phyloP scores from a whole-genome alignment of 2,888 invertebrate species.

The Cephalotes varians region DNA sequence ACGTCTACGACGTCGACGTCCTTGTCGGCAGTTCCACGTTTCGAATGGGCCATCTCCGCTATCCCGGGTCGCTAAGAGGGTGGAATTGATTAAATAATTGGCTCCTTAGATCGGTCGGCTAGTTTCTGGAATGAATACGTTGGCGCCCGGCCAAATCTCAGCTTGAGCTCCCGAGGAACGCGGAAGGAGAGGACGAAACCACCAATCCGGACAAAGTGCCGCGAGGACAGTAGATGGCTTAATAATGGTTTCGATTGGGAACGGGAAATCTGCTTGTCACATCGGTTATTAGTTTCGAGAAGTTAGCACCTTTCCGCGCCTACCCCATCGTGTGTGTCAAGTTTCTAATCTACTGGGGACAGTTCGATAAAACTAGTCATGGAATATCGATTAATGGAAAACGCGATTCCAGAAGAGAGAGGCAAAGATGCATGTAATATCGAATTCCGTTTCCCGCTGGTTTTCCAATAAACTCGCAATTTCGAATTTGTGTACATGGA shows the following conservation, averaged over 20 bases:
- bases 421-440: slow-evolving; percentile 17
- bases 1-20: slow-evolving; percentile 76
- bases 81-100: slow-evolving; percentile 86
- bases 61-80: slow-evolving; percentile 82
- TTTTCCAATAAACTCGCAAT: slow-evolving; percentile 16
- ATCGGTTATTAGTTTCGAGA: slow-evolving; percentile 53
- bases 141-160: slow-evolving; percentile 80
- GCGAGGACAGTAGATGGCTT: slow-evolving; percentile 80
- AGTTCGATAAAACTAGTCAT: slow-evolving; percentile 20
- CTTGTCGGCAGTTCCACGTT: slow-evolving; percentile 71
- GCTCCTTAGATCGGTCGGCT: slow-evolving; percentile 84
- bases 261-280: slow-evolving; percentile 78
- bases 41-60: slow-evolving; percentile 70
- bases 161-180: slow-evolving; percentile 65
- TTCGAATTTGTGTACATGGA: slow-evolving; percentile 13
- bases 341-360: slow-evolving; percentile 28
- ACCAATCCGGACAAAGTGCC: slow-evolving; percentile 78
- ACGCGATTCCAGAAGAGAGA: not conserved
- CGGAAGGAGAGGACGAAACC: slow-evolving; percentile 55
- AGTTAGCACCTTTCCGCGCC: slow-evolving; percentile 45
- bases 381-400: slow-evolving; percentile 17
- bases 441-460: not conserved
- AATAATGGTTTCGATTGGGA: slow-evolving; percentile 84
- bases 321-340: slow-evolving; percentile 35
- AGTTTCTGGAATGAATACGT: slow-evolving; percentile 85